These are phyloP conservation scores for Chaenogobius annularis DNA, from an alignment of 2,113 vertebrate species.

Conservation along the genomic window DNA sequence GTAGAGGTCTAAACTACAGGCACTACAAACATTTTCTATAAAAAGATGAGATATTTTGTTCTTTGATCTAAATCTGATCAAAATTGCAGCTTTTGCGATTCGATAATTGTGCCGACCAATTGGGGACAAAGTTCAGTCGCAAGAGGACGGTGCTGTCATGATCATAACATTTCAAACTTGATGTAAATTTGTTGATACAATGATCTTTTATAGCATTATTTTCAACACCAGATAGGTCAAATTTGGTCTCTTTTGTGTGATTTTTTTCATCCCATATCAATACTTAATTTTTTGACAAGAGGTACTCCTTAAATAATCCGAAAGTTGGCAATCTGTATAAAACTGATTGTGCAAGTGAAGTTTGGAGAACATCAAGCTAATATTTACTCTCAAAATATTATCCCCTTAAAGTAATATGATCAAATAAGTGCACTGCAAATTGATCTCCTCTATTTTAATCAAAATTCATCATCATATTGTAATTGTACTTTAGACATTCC, in stretches of 20 bases:
- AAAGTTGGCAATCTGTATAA: neutral
- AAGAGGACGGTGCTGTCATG: neutral
- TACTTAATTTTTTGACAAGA: no score
- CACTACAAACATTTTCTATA: no score
- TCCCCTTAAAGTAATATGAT: neutral
- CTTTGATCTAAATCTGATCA: no score
- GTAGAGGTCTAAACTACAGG: no score
- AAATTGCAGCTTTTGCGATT: no score
- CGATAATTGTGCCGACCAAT: no score
- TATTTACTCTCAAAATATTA: neutral
- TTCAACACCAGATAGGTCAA: neutral
- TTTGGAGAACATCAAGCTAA: neutral
- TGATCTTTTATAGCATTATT: neutral
- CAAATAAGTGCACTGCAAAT: neutral
- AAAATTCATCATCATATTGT: neutral
- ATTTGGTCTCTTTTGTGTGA: no score
- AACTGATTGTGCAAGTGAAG: neutral
- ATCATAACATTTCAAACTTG: neutral
- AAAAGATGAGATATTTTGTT: no score
- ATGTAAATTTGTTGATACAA: no score
- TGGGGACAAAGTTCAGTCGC: neutral
- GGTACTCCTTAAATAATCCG: no score
- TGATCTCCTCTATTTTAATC: neutral
- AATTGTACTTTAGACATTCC: neutral
- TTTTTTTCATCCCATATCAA: no score